Evolutionary conservation across 2,888 invertebrate genomes (phyloP).

Genomic region (Scaptodrosophila latifasciaeformis): DNA sequence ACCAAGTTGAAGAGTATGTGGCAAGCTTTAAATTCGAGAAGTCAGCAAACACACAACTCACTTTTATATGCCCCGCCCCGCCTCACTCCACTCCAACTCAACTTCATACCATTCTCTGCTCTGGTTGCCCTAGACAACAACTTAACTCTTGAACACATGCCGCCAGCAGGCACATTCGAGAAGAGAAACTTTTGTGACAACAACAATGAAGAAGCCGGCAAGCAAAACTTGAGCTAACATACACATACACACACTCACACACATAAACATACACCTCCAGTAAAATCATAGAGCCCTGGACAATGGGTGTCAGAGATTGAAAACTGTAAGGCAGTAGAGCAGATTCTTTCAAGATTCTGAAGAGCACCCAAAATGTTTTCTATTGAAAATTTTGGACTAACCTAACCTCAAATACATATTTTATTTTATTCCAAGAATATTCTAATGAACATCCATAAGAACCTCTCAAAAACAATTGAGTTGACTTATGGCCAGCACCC

Average conservation of each 20-base stretch:
- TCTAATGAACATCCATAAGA: no score
- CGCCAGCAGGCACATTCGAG: constrained; percentile 64
- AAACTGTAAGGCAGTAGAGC: no score
- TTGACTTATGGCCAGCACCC: no score
- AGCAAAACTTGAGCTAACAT: constrained; percentile 56
- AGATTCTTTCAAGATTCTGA: no score
- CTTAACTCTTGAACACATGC: constrained; percentile 68
- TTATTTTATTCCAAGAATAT: no score
- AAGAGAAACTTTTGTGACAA: constrained; percentile 61
- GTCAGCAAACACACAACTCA: constrained; percentile 43
- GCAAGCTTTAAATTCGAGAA: constrained; percentile 62
- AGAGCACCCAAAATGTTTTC: no score
- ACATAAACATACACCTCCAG: constrained; percentile 9
- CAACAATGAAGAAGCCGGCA: constrained; percentile 59
- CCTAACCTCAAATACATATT: no score
- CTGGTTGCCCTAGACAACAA: constrained; percentile 44
- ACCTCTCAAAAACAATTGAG: no score
- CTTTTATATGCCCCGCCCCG: not conserved
- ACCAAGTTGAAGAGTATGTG: constrained; percentile 54
- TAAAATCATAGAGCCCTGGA: no score
- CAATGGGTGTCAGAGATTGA: constrained; percentile 57
- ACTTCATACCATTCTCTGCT: not conserved
- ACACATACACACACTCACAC: constrained; percentile 15
- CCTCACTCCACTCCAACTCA: not conserved
- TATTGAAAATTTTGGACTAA: no score